Percentiles rank a stretch among this genome's conserved stretches.
phyloP scores from a whole-genome alignment of 2,113 vertebrate species.

The Apodemus sylvaticus region DNA sequence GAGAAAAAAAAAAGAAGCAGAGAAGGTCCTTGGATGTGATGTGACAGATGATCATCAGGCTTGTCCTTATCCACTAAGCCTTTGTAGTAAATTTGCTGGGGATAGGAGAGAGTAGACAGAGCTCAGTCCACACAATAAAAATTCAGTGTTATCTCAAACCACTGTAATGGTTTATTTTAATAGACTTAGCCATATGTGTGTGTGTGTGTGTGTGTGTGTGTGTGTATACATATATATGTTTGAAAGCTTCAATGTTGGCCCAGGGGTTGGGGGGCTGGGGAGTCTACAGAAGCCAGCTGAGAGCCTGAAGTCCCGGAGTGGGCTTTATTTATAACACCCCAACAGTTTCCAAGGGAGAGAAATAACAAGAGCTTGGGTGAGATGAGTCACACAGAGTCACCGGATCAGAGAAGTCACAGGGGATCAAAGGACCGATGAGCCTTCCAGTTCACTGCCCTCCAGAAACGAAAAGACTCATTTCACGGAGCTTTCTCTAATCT shows the following conservation, averaged over 20 bases:
- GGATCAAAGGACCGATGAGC: constrained; percentile 65
- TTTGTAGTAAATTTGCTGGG: background rate
- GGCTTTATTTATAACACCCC: constrained; percentile 52
- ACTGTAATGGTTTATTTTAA: constrained; percentile 6
- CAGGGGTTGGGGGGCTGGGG: background rate
- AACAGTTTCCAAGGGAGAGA: constrained; percentile 65
- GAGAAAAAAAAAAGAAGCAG: background rate
- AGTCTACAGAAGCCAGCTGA: background rate
- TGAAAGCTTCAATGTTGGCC: background rate
- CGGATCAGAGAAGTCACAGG: constrained; percentile 63
- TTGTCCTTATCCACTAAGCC: background rate
- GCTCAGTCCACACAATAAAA: background rate
- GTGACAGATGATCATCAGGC: background rate
- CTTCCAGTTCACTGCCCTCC: constrained; percentile 53
- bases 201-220: no score
- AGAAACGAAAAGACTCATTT: constrained; percentile 28
- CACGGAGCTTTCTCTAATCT: constrained; percentile 54
- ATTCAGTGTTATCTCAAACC: background rate
- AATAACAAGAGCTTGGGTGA: constrained; percentile 44
- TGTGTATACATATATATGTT: no score
- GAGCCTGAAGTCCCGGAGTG: constrained; percentile 6
- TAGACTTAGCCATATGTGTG: background rate
- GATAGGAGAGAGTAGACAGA: background rate
- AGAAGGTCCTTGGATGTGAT: background rate
- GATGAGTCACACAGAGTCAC: constrained; percentile 52